Evolutionary conservation across 53 echinoderm and acorn worm species (phyloP).

Genomic region (Paelopatides confundens): DNA sequence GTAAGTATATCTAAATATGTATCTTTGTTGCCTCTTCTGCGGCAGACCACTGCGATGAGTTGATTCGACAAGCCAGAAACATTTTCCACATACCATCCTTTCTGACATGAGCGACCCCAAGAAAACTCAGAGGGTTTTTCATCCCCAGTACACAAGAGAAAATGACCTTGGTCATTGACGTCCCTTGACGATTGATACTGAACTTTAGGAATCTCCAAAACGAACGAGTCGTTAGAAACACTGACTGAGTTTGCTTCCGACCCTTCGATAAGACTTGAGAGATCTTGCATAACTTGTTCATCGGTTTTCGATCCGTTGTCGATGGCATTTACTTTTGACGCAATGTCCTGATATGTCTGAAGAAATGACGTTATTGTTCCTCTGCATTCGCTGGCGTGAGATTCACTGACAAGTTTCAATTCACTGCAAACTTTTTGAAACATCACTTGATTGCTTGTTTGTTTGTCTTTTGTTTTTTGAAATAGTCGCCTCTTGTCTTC

Average conservation of each 20-base stretch:
- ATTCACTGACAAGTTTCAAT: slow-evolving; percentile 1
- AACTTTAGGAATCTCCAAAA: slow-evolving; percentile 15
- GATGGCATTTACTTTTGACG: background rate
- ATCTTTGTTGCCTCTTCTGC: slow-evolving; percentile 1
- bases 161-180: background rate
- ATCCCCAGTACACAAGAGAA: background rate
- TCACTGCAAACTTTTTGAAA: background rate
- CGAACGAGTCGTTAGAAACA: slow-evolving; percentile 14
- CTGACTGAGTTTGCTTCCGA: background rate
- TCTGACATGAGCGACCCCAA: background rate
- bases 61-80: background rate
- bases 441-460: background rate
- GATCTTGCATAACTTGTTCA: slow-evolving; percentile 3
- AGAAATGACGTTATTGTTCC: background rate
- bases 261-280: background rate
- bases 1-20: background rate
- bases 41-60: slow-evolving; percentile 2
- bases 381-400: slow-evolving; percentile 4
- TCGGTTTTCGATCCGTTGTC: background rate
- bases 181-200: background rate
- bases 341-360: background rate
- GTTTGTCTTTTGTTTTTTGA: background rate
- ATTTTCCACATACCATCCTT: slow-evolving; percentile 17
- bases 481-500: background rate
- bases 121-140: background rate